Evolutionary conservation across 2,797 vertebrate species (phyloP).

Genomic region (Steatocranus sp.): DNA sequence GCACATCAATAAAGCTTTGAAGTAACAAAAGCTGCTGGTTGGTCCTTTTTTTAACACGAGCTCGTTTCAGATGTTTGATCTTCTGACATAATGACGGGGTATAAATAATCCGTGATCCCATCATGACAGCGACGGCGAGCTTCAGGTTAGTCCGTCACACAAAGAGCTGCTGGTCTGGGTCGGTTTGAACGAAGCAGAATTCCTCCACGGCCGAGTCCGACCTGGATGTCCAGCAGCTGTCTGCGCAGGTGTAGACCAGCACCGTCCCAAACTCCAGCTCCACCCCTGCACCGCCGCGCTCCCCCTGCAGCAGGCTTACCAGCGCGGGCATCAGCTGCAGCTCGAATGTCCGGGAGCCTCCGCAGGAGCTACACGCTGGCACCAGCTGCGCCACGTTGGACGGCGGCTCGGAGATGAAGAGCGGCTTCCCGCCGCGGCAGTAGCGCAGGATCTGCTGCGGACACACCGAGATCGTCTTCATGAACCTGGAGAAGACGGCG

Average conservation of each 20-base stretch:
- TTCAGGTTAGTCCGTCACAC: constrained; percentile 60
- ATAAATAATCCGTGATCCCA: not conserved
- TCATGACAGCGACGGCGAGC: accelerated
- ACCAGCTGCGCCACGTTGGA: constrained; percentile 24
- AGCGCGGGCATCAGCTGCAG: constrained; percentile 92
- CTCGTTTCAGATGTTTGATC: not conserved
- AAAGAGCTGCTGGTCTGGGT: constrained; percentile 89
- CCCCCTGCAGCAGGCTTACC: constrained; percentile 79
- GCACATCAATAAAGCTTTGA: not conserved
- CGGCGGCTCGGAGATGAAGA: constrained; percentile 75
- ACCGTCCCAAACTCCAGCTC: constrained; percentile 88
- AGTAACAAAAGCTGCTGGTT: not conserved
- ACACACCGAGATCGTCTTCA: constrained; percentile 86
- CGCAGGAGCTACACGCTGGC: constrained; percentile 76
- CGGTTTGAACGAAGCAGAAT: constrained; percentile 82
- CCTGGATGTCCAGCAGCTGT: constrained; percentile 83
- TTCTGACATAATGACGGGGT: accelerated
- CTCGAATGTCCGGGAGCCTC: constrained; percentile 80
- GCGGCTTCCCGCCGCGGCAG: constrained; percentile 78
- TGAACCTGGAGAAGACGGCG: constrained; percentile 82
- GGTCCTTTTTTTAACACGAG: not conserved
- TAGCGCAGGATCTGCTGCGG: constrained; percentile 90
- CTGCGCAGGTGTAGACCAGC: constrained; percentile 84
- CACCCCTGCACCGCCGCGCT: constrained; percentile 43
- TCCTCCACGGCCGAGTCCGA: constrained; percentile 75